Evolutionary conservation across 2,113 vertebrate species (phyloP), one percentile per base, ranked within the genome.

Genomic region (Taurulus bubalis): DNA sequence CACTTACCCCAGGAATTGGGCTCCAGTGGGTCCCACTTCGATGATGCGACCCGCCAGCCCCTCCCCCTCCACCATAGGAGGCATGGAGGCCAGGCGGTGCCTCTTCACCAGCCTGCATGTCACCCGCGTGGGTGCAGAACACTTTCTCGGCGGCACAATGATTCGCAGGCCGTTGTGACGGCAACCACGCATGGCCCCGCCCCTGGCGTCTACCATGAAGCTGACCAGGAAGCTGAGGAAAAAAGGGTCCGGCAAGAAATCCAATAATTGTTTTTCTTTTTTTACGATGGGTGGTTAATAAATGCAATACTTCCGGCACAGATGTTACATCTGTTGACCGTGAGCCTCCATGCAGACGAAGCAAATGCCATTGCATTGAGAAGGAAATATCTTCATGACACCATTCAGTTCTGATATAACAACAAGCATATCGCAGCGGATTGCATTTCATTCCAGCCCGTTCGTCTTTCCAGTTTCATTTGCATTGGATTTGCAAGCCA

Each of bases 181-280:
- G 89, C 98, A 99, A 6, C 98, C 98, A n/a, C 98, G 94, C 98
- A 99, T 99, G 71, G 98, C 97, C 1, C 98, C 98, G 1, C 98
- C 98, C 53, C 98, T 97, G 59, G 98, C 98, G 32, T 99, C 98
- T 85, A 99, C 98, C 98, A 99, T 99, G 87, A 99, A 99, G 89
- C 98, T 99, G 85, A 99, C 98, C 75, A 99, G 95, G 95, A 99
- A 99, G 91, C 98, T 99, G 91, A 56, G 53, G 62, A 66, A 28
- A 75, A 70, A 77, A 84, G 42, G 56, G 4, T 36, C 51, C 42
- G 1, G 59, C 11, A 75, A 62, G 53, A 16, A 12, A 45, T 75
- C 6, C 2, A 26, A 20, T 28, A 18, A 72, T n/a, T 58, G 4
- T 15, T 11, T 64, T 8, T 40, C 1, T 5, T 49, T 49, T 34